These are phyloP conservation scores for Palythoa grandis DNA, from an alignment of 92 coral and sea anemone genomes.

Conservation along the genomic window DNA sequence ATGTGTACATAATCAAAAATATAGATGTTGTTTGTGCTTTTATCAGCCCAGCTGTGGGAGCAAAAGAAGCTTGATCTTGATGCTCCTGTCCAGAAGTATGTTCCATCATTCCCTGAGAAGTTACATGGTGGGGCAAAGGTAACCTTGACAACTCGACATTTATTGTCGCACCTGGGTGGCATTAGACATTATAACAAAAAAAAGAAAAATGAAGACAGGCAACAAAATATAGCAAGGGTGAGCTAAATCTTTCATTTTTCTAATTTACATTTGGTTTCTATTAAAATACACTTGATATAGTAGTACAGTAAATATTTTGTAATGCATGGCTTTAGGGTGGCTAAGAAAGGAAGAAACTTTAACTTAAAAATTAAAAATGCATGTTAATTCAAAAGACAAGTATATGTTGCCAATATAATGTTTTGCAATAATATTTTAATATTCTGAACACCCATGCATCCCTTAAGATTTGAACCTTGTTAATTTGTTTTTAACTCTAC, in stretches of 20 bases:
- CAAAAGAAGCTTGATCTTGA: constrained; percentile 87
- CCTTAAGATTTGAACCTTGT: neutral
- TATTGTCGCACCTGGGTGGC: constrained; percentile 91
- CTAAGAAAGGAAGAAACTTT: too few relatives aligned
- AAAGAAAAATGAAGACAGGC: constrained; percentile 34
- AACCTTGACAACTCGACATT: constrained; percentile 86
- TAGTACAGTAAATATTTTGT: too few relatives aligned
- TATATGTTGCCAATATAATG: too few relatives aligned
- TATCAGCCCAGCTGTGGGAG: constrained; percentile 83
- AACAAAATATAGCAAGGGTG: constrained; percentile 23
- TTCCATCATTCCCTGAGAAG: constrained; percentile 87
- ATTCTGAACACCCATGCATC: neutral
- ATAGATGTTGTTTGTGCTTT: neutral
- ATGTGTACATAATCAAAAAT: neutral
- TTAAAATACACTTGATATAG: too few relatives aligned
- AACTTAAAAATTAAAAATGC: too few relatives aligned
- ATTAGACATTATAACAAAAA: constrained; percentile 74
- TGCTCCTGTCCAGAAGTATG: constrained; percentile 90
- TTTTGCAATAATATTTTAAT: too few relatives aligned
- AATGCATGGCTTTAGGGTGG: too few relatives aligned
- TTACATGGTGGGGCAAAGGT: constrained; percentile 63
- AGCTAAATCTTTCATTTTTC: neutral
- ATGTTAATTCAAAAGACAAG: too few relatives aligned
- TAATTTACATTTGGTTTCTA: too few relatives aligned
- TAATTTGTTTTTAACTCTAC: too few relatives aligned